Base-by-base conservation (phyloP, 2,888 invertebrate species). In the Pterostichus madidus region DNA sequence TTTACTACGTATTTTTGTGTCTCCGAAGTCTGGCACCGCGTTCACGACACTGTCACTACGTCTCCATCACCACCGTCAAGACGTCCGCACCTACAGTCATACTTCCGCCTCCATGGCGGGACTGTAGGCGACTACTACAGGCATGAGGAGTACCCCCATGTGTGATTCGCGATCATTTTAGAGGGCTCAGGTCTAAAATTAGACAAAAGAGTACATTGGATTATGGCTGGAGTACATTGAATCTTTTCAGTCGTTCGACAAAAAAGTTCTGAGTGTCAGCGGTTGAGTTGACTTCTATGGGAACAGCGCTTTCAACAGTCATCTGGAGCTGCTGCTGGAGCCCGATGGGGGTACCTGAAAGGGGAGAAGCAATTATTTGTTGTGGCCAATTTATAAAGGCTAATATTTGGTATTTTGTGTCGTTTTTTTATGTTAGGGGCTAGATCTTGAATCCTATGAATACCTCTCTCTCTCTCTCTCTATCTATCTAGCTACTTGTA, bases 121-220 rank as follows among this genome's bases (percentile, higher is more conserved):
- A 94, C 95, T 77, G 95, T 96, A 13, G 97, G 96, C 0, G 97
- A 97, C 89, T 97, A 97, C 89, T 96, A 96, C 89, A 96, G 95
- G 88, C 91, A 92, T 56, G 90, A 90, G 2, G 90, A 91, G 84
- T 97, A 96, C 89, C 95, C 96, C 3, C 96, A 96, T 88, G 95
- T 95, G 0, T 90, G 91, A 84, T 95, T 95, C 89, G 93, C 93
- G 39, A 93, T 96, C 56, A 94, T 95, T 88, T 89, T 96, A 83
- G 90, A 91, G 4, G 92, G 92, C 17, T 95, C 95, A 0, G 92
- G 92, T 0, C 92, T 96, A 84, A 89, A 89, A 84, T 89, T 95
- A 78, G 90, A 93, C 0, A 88, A 91, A 5, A 90, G 91, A 24
- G 93, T 94, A 0, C 88, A 89, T 56, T 95, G 94, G 94, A 87